Conservation (phyloP, 2,797 vertebrate species). For the Diceros bicornis region DNA sequence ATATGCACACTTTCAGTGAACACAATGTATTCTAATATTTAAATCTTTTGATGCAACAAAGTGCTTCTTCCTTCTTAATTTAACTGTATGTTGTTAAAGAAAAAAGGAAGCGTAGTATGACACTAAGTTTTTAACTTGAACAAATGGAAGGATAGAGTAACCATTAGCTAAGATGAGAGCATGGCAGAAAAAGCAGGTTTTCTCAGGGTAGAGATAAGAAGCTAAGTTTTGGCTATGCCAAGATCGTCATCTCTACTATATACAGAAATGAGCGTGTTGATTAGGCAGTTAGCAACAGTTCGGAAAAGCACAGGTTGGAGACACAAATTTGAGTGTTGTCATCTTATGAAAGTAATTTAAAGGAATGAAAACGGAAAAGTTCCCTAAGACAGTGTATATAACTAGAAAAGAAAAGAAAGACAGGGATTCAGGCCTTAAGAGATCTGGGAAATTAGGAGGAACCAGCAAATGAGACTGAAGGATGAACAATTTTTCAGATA, state of each 20-base stretch:
- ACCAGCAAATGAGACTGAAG: background rate
- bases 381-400: background rate
- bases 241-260: background rate
- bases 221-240: background rate
- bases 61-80: background rate
- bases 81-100: background rate
- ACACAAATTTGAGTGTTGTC: background rate
- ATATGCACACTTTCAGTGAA: background rate
- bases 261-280: background rate
- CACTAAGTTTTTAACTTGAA: background rate
- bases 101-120: background rate
- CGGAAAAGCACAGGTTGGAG: background rate
- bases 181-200: background rate
- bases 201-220: background rate
- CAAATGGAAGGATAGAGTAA: background rate
- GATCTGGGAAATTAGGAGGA: background rate
- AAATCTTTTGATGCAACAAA: background rate
- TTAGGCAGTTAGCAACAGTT: background rate
- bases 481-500: background rate
- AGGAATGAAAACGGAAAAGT: background rate
- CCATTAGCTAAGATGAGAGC: background rate
- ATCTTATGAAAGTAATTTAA: background rate
- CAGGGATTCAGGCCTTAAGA: background rate
- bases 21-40: background rate
- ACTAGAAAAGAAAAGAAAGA: background rate